These are phyloP conservation scores for Drosophila arawakana DNA, from an alignment of 1,140 invertebrate genomes.

Conservation along the genomic window DNA sequence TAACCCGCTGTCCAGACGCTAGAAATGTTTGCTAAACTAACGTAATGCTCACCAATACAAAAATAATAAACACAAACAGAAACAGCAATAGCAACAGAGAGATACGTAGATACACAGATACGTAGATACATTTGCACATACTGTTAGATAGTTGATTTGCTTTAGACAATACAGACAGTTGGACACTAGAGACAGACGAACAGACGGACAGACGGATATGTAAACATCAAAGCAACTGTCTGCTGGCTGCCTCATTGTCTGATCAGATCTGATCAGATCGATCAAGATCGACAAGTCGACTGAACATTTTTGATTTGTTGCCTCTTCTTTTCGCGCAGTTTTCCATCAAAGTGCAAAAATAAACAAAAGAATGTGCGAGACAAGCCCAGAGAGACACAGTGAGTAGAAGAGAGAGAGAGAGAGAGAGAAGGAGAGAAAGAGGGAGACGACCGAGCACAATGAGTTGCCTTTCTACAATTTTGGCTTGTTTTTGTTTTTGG, in stretches of 20 bases:
- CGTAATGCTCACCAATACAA: slow-evolving; percentile 14
- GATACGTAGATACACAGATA: background rate
- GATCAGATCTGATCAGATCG: slow-evolving; percentile 43
- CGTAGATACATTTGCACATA: slow-evolving; percentile 8
- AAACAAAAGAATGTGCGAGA: slow-evolving; percentile 61
- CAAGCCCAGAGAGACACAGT: background rate
- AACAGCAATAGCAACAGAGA: slow-evolving; percentile 6
- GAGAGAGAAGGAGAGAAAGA: slow-evolving; percentile 9
- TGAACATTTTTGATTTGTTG: slow-evolving; percentile 49
- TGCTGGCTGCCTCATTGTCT: slow-evolving; percentile 59
- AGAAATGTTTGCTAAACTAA: slow-evolving; percentile 46
- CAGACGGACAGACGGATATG: slow-evolving; percentile 33
- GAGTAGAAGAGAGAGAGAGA: slow-evolving; percentile 1
- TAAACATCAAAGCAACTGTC: slow-evolving; percentile 72
- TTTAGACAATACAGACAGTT: slow-evolving; percentile 18
- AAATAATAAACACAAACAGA: background rate
- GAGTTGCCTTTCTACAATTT: slow-evolving; percentile 64
- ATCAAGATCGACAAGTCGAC: slow-evolving; percentile 30
- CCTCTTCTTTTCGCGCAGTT: slow-evolving; percentile 44
- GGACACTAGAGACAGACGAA: slow-evolving; percentile 21
- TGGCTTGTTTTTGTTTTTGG: slow-evolving; percentile 18
- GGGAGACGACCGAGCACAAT: slow-evolving; percentile 18
- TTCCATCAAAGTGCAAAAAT: slow-evolving; percentile 77
- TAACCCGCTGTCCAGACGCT: slow-evolving; percentile 20
- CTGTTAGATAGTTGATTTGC: slow-evolving; percentile 16